Evolutionary conservation across 2,888 invertebrate genomes (phyloP).

Genomic region (Trissolcus brochymenae): DNA sequence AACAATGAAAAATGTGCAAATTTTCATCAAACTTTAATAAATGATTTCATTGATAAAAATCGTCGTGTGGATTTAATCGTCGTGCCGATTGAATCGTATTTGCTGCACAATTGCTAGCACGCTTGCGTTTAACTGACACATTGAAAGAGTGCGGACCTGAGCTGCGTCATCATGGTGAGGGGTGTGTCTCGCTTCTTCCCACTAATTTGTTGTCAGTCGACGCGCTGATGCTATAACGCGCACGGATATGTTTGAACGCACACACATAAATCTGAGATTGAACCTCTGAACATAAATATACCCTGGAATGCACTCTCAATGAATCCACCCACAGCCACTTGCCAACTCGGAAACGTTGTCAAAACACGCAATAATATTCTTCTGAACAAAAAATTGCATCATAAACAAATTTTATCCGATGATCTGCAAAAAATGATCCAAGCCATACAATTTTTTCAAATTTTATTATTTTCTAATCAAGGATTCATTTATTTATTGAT

Average conservation of each 20-base stretch:
- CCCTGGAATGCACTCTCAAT: slow-evolving; percentile 61
- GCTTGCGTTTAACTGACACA: too few species aligned
- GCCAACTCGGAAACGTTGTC: slow-evolving; percentile 56
- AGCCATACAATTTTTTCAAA: too few species aligned
- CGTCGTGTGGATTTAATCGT: slow-evolving; percentile 6
- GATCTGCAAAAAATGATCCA: too few species aligned
- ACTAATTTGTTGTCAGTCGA: slow-evolving; percentile 46
- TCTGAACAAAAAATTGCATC: too few species aligned
- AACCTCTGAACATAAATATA: slow-evolving; percentile 55
- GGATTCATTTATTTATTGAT: too few species aligned
- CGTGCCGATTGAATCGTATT: not conserved
- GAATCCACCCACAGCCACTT: slow-evolving; percentile 62
- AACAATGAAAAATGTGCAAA: too few species aligned
- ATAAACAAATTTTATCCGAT: too few species aligned
- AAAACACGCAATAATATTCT: slow-evolving; percentile 33
- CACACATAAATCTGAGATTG: slow-evolving; percentile 1
- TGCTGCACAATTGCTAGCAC: too few species aligned
- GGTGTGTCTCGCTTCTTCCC: slow-evolving; percentile 58
- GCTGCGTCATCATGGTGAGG: slow-evolving; percentile 49
- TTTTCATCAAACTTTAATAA: too few species aligned
- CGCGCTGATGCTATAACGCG: slow-evolving; percentile 39
- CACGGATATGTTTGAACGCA: slow-evolving; percentile 25
- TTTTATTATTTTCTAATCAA: too few species aligned
- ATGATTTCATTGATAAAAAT: not conserved
- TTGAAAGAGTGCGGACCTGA: slow-evolving; percentile 1